Conservation (phyloP, 2,113 vertebrate genomes). For the Pygoscelis antarcticus region DNA sequence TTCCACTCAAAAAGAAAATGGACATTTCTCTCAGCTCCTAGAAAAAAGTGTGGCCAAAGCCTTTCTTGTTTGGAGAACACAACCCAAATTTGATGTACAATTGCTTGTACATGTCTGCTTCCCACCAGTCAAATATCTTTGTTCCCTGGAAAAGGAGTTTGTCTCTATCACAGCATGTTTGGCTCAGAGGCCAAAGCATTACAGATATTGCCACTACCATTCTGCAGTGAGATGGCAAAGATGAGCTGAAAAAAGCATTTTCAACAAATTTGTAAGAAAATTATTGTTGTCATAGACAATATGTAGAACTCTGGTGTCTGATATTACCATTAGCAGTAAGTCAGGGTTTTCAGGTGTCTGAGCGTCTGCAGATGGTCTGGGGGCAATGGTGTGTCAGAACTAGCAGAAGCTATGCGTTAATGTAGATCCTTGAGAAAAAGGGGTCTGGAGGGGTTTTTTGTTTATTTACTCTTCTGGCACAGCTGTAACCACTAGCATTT, state of each 20-base stretch:
- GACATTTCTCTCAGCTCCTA: rapidly evolving
- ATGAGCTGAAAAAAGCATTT: not conserved
- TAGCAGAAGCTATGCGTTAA: not conserved
- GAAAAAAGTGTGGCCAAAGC: not conserved
- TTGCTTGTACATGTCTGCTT: not conserved
- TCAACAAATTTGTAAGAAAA: not conserved
- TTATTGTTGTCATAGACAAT: not conserved
- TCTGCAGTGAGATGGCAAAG: not conserved
- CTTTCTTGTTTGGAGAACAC: not conserved
- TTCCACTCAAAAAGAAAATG: not conserved
- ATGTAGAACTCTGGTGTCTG: not conserved
- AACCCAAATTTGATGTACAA: not conserved
- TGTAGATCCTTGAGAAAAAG: not conserved
- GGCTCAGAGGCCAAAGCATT: not conserved
- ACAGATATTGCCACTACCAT: not conserved
- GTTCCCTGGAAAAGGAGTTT: not conserved
- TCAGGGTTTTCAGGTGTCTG: not conserved
- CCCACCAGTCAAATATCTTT: not conserved
- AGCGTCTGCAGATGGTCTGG: not conserved
- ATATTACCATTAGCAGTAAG: too few relatives aligned
- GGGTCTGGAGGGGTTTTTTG: rapidly evolving
- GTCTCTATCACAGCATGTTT: not conserved
- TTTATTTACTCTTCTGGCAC: not conserved
- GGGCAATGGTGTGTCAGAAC: not conserved
- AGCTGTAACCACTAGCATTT: not conserved